Percentiles rank a stretch among this genome's conserved stretches.
Evolutionary conservation across 2,113 vertebrate species (phyloP).

Genomic region (Crotalus tigris): DNA sequence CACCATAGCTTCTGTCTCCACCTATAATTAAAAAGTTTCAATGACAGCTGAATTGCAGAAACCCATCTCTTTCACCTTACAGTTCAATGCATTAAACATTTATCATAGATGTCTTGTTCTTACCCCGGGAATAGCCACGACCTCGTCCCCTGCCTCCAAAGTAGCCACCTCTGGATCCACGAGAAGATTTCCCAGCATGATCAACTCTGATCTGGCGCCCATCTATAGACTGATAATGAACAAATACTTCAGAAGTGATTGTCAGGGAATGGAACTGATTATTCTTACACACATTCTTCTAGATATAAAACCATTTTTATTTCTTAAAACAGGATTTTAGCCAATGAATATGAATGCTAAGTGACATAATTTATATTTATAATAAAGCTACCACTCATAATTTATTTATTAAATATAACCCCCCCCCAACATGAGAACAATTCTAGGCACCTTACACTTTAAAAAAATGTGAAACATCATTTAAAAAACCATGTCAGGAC

Average conservation of each 20-base stretch:
- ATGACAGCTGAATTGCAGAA: background rate
- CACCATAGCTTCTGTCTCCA: slow-evolving; percentile 69
- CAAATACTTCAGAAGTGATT: background rate
- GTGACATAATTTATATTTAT: background rate
- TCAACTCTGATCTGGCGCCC: slow-evolving; percentile 83
- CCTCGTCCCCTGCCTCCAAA: slow-evolving; percentile 73
- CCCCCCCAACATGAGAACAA: background rate
- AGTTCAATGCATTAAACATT: background rate
- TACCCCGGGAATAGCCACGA: slow-evolving; percentile 72
- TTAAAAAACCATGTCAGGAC: background rate
- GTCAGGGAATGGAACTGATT: background rate
- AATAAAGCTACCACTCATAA: background rate
- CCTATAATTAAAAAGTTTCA: slow-evolving; percentile 33
- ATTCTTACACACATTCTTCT: background rate
- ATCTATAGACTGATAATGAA: slow-evolving; percentile 75
- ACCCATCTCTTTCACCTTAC: background rate
- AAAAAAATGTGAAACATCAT: background rate
- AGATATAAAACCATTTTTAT: background rate
- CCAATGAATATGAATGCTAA: background rate
- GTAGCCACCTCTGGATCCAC: slow-evolving; percentile 67
- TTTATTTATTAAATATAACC: background rate
- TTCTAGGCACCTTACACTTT: background rate
- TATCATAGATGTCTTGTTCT: slow-evolving; percentile 5
- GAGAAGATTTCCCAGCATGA: slow-evolving; percentile 80
- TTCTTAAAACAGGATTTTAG: background rate